phyloP scores from a whole-genome alignment of 2,888 invertebrate genomes.

The Aleiodes testaceus region DNA sequence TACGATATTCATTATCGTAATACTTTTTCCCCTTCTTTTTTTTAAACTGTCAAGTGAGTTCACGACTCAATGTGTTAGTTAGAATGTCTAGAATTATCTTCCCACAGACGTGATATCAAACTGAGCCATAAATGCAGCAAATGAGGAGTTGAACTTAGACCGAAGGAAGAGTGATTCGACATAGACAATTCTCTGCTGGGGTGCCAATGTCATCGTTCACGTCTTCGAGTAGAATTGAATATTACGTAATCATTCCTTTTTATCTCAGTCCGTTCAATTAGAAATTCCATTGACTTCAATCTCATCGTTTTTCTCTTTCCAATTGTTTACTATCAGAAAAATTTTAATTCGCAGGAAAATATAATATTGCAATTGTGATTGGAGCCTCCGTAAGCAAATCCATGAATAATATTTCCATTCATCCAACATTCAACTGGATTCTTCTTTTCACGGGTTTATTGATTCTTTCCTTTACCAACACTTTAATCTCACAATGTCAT shows the following conservation, averaged over 20 bases:
- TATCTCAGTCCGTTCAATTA: no score
- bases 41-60: constrained; percentile 3
- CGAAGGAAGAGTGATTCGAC: constrained; percentile 3
- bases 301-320: no score
- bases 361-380: no score
- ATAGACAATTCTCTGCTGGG: constrained; percentile 44
- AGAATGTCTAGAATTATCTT: constrained; percentile 5
- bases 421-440: background rate
- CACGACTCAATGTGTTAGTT: constrained; percentile 19
- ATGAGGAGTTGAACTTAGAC: constrained; percentile 41
- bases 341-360: background rate
- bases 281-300: no score
- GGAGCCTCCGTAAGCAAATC: background rate
- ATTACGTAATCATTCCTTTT: no score
- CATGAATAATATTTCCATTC: background rate
- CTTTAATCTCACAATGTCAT: no score
- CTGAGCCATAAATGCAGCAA: constrained; percentile 2
- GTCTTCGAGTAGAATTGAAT: no score
- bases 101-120: background rate
- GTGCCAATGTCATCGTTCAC: constrained; percentile 38
- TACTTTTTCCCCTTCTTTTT: background rate
- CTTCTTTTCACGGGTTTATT: background rate
- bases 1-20: constrained; percentile 22
- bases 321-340: background rate
- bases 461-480: constrained; percentile 5